These are phyloP conservation scores for Chiloscyllium punctatum DNA, from an alignment of 2,797 vertebrate genomes.

Conservation along the genomic window DNA sequence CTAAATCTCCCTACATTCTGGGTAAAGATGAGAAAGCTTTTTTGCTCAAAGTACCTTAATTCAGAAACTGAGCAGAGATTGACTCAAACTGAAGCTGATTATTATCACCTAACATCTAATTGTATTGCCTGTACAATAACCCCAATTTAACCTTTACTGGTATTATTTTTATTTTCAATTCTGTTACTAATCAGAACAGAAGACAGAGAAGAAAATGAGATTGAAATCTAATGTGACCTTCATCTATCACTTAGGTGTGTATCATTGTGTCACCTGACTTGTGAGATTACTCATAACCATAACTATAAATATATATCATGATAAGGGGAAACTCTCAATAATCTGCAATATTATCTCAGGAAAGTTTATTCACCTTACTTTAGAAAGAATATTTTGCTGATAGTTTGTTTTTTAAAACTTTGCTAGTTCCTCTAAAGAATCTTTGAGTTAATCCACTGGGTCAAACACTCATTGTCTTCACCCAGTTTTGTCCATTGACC, in stretches of 20 bases:
- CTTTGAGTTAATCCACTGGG: too few species aligned
- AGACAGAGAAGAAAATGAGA: background rate
- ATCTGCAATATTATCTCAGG: background rate
- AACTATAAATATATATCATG: background rate
- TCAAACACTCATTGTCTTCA: background rate
- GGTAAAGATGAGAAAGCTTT: background rate
- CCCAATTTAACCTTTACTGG: background rate
- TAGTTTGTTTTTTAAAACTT: background rate
- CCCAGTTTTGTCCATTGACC: background rate
- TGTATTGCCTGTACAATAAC: background rate
- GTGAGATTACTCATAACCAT: constrained; percentile 13
- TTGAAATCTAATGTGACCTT: background rate
- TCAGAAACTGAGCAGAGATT: background rate
- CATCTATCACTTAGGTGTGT: background rate
- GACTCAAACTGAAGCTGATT: background rate
- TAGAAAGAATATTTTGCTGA: background rate
- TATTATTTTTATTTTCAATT: background rate
- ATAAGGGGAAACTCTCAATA: background rate
- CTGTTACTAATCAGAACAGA: background rate
- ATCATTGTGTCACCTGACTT: background rate
- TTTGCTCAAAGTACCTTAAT: background rate
- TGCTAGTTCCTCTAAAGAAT: background rate
- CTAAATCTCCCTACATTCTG: background rate
- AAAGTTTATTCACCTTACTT: background rate
- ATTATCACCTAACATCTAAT: background rate